Evolutionary conservation across 2,888 invertebrate species (phyloP).

Genomic region (Ommatoiulus sabulosus): DNA sequence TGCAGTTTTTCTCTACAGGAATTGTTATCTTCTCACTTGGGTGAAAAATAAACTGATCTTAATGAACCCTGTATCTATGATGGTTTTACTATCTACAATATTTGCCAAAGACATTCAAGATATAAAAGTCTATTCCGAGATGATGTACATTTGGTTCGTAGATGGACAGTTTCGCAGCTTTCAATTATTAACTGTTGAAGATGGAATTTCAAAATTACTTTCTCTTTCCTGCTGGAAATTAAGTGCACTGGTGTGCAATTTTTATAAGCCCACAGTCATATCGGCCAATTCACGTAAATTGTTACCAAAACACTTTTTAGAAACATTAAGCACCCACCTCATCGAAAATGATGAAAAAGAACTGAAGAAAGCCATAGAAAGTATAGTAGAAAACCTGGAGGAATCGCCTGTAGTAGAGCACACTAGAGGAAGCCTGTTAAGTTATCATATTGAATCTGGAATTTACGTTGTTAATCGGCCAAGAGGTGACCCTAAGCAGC

Average conservation of each 20-base stretch:
- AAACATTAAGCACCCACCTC: constrained; percentile 3
- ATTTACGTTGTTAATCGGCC: constrained; percentile 53
- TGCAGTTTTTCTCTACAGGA: constrained; percentile 39
- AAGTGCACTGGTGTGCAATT: constrained; percentile 29
- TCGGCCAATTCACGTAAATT: background rate
- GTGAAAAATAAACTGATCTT: constrained; percentile 8
- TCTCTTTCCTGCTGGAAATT: constrained; percentile 24
- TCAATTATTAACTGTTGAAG: constrained; percentile 41
- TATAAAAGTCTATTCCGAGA: background rate
- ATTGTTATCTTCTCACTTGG: constrained; percentile 50
- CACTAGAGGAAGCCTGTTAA: background rate
- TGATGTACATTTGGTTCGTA: constrained; percentile 35
- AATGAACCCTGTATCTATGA: constrained; percentile 11
- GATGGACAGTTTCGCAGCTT: constrained; percentile 37
- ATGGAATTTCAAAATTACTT: constrained; percentile 46
- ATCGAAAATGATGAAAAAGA: background rate
- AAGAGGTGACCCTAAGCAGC: background rate
- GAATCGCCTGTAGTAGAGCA: background rate
- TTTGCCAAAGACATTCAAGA: constrained; percentile 48
- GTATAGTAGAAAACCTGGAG: background rate
- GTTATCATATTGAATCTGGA: constrained; percentile 52
- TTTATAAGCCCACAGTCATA: constrained; percentile 24
- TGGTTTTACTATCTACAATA: constrained; percentile 41
- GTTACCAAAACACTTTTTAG: constrained; percentile 6
- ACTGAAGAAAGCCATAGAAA: background rate